These are phyloP conservation scores for fruit fly (Drosophila melanogaster) DNA, from an alignment of 1,140 invertebrate species.

Conservation along the genomic window Release_6_plus_ISO1_MT NT_037436.4:15908001-15908500, in stretches of 20 bases:
- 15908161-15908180: too few species aligned
- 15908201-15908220: not conserved
- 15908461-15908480: conserved; percentile 65
- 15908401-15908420: conserved; percentile 8
- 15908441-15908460: conserved; percentile 70
- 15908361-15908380: not conserved
- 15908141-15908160: not conserved
- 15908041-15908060: conserved; percentile 41
- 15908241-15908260: too few species aligned
- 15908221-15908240: too few species aligned
- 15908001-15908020: conserved; percentile 57
- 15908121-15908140: not conserved
- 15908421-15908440: conserved; percentile 20
- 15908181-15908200: too few species aligned
- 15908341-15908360: not conserved
- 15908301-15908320: too few species aligned
- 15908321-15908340: not conserved
- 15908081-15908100: not conserved
- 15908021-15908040: conserved; percentile 11
- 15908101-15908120: not conserved
- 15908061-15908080: conserved; percentile 46
- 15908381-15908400: not conserved
- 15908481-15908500: conserved; percentile 64
- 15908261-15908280: too few species aligned
- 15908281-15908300: too few species aligned